A percentile compares a stretch with the other conserved stretches of the same genome.
Conservation (phyloP, 2,888 invertebrate genomes). For the Drosophila nr. medialis region DNA sequence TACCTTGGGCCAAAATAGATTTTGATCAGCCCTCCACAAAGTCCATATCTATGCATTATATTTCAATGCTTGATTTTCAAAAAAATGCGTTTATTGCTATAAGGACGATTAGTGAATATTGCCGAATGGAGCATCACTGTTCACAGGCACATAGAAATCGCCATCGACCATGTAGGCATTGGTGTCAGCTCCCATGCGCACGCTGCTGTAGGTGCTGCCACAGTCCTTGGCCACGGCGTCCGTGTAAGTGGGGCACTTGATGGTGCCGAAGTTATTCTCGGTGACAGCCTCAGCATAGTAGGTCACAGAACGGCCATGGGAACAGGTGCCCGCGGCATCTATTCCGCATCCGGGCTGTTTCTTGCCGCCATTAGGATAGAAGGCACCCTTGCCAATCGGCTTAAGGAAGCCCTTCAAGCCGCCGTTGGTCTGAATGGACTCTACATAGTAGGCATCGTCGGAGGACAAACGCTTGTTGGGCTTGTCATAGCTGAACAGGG, state of each 20-base stretch:
- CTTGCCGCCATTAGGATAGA: conserved; percentile 86
- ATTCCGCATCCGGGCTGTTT: conserved; percentile 85
- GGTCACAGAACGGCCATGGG: conserved; percentile 83
- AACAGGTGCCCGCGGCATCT: conserved; percentile 82
- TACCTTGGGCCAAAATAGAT: background rate
- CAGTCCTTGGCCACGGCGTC: conserved; percentile 76
- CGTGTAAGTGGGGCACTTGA: conserved; percentile 56
- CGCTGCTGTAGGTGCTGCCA: conserved; percentile 61
- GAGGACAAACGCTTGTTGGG: conserved; percentile 62
- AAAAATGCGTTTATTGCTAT: background rate
- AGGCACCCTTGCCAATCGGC: conserved; percentile 84
- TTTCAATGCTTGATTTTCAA: background rate
- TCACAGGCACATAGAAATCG: conserved; percentile 72
- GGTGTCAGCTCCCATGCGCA: conserved; percentile 65
- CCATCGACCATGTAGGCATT: conserved; percentile 68
- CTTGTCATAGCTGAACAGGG: conserved; percentile 64
- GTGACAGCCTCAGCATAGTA: conserved; percentile 85
- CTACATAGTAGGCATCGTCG: conserved; percentile 77
- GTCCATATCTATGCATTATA: background rate
- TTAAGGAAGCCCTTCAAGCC: conserved; percentile 69
- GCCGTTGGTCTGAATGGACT: conserved; percentile 79
- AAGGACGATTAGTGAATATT: conserved; percentile 23
- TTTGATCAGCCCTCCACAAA: background rate
- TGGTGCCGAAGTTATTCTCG: conserved; percentile 59
- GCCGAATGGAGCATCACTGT: conserved; percentile 67